These are phyloP conservation scores for Cossypha niveicapilla DNA, from an alignment of 2,797 vertebrate genomes.

Conservation along the genomic window DNA sequence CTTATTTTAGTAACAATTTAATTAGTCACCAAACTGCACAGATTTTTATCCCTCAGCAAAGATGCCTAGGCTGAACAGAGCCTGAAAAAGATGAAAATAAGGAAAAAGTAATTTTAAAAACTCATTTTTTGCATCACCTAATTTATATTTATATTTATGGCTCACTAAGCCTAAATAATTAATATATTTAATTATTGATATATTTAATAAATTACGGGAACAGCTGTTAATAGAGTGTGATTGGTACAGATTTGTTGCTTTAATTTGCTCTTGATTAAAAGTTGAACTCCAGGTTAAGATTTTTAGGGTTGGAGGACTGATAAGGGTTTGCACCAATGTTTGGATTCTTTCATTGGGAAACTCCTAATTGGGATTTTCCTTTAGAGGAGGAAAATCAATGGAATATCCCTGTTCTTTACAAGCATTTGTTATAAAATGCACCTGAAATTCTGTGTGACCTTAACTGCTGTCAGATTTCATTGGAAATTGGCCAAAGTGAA, in stretches of 20 bases:
- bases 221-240: neutral
- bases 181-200: no score
- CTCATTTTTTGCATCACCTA: neutral
- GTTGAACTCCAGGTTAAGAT: neutral
- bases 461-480: neutral
- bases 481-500: neutral
- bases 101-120: neutral
- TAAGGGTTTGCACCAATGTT: neutral
- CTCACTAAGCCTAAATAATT: neutral
- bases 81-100: neutral
- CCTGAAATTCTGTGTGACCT: neutral
- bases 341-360: neutral
- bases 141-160: neutral
- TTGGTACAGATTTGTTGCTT: neutral
- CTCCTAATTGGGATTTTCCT: neutral
- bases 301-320: neutral
- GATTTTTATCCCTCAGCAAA: neutral
- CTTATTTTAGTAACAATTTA: neutral
- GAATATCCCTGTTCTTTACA: neutral
- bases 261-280: neutral
- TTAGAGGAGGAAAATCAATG: neutral
- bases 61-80: neutral
- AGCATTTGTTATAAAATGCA: neutral
- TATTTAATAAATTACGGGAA: neutral
- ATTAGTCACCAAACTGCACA: neutral